phyloP scores from a whole-genome alignment of 1,140 invertebrate species.

The Zophobas atratus region DNA sequence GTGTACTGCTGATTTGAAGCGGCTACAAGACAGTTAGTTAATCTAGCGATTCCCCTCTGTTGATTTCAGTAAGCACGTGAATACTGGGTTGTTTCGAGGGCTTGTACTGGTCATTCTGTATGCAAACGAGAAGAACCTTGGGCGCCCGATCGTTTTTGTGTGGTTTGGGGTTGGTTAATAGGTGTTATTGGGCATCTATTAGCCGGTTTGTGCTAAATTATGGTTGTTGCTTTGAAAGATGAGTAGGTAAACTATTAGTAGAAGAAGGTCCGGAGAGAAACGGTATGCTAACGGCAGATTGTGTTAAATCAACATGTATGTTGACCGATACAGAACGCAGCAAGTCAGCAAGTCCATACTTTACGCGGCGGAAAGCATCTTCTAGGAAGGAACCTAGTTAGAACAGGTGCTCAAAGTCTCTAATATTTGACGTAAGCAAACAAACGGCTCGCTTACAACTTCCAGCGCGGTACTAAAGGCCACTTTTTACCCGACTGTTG shows the following conservation, averaged over 20 bases:
- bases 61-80: no score
- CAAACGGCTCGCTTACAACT: conserved; percentile 46
- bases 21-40: no score
- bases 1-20: no score
- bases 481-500: conserved; percentile 6
- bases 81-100: no score
- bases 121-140: background rate
- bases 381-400: conserved; percentile 46
- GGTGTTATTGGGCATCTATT: conserved; percentile 16
- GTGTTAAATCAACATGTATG: conserved; percentile 46
- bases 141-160: background rate
- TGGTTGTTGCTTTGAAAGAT: conserved; percentile 14
- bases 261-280: conserved; percentile 20
- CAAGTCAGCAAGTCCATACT: conserved; percentile 30
- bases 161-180: conserved; percentile 3
- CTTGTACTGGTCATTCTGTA: no score
- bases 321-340: conserved; percentile 46
- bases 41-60: no score
- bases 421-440: conserved; percentile 48
- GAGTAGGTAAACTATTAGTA: conserved; percentile 12
- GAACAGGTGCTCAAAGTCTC: conserved; percentile 48
- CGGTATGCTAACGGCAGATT: conserved; percentile 41
- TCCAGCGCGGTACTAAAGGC: conserved; percentile 21
- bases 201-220: conserved; percentile 10
- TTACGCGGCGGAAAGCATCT: conserved; percentile 42